Conservation (phyloP, 2,113 vertebrate genomes). For the Solenodon paradoxus region DNA sequence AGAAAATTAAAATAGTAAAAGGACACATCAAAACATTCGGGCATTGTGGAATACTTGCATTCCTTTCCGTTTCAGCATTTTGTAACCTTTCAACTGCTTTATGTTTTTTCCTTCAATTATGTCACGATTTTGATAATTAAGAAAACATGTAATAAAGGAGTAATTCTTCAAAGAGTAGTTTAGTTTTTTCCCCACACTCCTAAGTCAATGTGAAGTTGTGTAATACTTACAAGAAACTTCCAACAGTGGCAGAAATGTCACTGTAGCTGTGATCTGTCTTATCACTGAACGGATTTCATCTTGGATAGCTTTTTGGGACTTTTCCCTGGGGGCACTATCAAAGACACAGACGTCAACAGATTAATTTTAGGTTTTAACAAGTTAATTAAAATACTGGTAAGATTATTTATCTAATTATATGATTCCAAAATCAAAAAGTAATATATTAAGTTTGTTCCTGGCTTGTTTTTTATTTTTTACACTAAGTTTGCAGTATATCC, state of each 20-base stretch:
- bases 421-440: not conserved
- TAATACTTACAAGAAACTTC: slow-evolving; percentile 93
- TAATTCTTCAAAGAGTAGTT: not conserved
- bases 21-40: not conserved
- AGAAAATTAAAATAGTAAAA: not conserved
- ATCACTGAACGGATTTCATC: slow-evolving; percentile 97
- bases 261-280: slow-evolving; percentile 95
- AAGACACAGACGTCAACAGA: not conserved
- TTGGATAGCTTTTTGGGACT: slow-evolving; percentile 95
- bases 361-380: not conserved
- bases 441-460: not conserved
- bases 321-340: slow-evolving; percentile 90
- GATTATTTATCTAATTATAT: not conserved
- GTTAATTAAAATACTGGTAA: not conserved
- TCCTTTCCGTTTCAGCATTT: not conserved
- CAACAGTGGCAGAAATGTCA: slow-evolving; percentile 95
- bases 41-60: not conserved
- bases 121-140: not conserved
- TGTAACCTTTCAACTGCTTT: not conserved
- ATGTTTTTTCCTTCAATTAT: not conserved
- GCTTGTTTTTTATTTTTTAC: too few relatives aligned
- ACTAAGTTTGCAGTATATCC: too few relatives aligned
- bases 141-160: not conserved
- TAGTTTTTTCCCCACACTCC: not conserved
- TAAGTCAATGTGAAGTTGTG: not conserved